These are phyloP conservation scores for Oxyura jamaicensis DNA, from an alignment of 2,113 vertebrate genomes.

Conservation along the genomic window DNA sequence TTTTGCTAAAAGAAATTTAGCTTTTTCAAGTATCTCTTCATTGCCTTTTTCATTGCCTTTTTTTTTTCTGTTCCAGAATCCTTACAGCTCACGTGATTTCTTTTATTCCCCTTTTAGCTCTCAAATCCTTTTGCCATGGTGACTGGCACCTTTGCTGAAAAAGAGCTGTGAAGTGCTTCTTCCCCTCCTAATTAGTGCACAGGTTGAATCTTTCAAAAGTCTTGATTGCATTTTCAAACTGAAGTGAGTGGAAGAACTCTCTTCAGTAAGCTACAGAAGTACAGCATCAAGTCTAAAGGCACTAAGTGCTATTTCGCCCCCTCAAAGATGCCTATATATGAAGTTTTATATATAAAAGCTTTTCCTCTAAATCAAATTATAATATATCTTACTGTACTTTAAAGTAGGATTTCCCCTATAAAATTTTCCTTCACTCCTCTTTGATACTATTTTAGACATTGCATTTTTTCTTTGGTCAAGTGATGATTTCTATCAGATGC, in stretches of 20 bases:
- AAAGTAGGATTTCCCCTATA: neutral
- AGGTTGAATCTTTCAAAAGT: neutral
- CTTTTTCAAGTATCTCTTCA: neutral
- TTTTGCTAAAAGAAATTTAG: neutral
- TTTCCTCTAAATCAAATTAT: neutral
- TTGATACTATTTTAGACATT: neutral
- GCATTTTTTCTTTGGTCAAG: neutral
- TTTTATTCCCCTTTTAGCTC: neutral
- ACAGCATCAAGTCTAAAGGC: neutral
- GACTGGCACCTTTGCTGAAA: neutral
- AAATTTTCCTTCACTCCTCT: neutral
- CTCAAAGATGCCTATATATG: neutral
- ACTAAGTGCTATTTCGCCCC: neutral
- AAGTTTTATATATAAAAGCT: neutral
- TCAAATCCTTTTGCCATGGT: neutral
- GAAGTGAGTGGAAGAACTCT: neutral
- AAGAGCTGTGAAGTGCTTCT: neutral
- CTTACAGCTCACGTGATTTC: neutral
- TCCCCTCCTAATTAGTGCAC: neutral
- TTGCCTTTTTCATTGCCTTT: neutral
- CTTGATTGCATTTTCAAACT: neutral
- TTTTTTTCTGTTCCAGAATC: neutral
- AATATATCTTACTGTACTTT: neutral
- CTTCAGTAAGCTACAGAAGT: neutral
- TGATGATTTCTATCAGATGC: neutral